Percentiles rank a stretch among this genome's conserved stretches.
Conservation (phyloP, 1,140 invertebrate species). For the Bombus superbus region DNA sequence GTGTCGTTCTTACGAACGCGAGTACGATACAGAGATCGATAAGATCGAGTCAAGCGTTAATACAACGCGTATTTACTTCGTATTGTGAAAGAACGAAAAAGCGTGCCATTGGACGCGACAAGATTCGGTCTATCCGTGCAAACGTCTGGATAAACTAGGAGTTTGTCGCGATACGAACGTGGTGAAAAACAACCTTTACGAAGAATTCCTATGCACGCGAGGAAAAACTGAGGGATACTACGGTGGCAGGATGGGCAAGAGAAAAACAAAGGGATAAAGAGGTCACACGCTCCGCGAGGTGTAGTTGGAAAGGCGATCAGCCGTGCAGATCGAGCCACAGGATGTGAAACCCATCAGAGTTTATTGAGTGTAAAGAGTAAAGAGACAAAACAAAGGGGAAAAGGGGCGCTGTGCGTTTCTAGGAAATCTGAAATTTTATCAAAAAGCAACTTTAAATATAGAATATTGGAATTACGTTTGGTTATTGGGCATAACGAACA, state of each 20-base stretch:
- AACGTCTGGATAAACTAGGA: background rate
- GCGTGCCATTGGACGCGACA: background rate
- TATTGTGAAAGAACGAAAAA: background rate
- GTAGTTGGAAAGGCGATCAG: conserved; percentile 26
- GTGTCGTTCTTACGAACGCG: too few relatives aligned
- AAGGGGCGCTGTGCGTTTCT: conserved; percentile 9
- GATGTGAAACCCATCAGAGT: conserved; percentile 15
- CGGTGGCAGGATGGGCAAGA: background rate
- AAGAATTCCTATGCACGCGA: background rate
- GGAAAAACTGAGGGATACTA: background rate
- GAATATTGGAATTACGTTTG: background rate
- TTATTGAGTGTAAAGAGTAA: conserved; percentile 29
- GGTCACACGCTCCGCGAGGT: conserved; percentile 8
- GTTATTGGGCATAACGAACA: too few relatives aligned
- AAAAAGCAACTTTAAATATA: background rate
- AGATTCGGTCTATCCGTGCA: background rate
- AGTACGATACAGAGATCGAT: too few relatives aligned
- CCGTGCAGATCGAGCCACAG: conserved; percentile 22
- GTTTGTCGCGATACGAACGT: background rate
- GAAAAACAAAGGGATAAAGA: conserved; percentile 36
- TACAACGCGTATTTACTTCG: too few relatives aligned
- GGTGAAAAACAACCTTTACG: background rate
- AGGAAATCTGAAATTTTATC: conserved; percentile 1
- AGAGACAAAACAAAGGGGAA: conserved; percentile 18
- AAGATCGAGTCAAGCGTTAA: too few relatives aligned